phyloP scores from a whole-genome alignment of 1,140 invertebrate species.

The Aphis gossypii region DNA sequence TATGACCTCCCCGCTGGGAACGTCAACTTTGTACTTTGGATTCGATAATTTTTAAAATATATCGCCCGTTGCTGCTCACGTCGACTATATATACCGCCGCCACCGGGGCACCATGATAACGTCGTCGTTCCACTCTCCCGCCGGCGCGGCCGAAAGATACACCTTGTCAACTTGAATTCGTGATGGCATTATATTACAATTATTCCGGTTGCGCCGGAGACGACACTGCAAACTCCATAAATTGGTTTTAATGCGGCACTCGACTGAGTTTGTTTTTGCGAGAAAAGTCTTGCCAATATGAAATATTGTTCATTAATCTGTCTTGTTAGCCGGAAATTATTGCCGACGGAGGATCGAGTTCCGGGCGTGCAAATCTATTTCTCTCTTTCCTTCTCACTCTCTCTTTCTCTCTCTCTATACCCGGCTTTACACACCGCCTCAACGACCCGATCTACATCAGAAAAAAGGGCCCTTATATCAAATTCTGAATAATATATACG shows the following conservation, averaged over 20 bases:
- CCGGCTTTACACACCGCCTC: neutral
- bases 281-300: slow-evolving; percentile 57
- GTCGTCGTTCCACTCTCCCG: slow-evolving; percentile 25
- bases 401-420: neutral
- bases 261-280: slow-evolving; percentile 56
- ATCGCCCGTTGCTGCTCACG: slow-evolving; percentile 53
- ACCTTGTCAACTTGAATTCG: slow-evolving; percentile 58
- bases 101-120: slow-evolving; percentile 47
- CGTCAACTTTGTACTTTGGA: slow-evolving; percentile 55
- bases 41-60: slow-evolving; percentile 58
- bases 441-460: neutral
- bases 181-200: slow-evolving; percentile 58
- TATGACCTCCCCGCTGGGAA: slow-evolving; percentile 58
- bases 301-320: slow-evolving; percentile 58
- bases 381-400: neutral
- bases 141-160: slow-evolving; percentile 10
- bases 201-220: slow-evolving; percentile 48
- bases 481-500: slow-evolving; percentile 36
- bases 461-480: slow-evolving; percentile 48
- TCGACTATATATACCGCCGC: slow-evolving; percentile 37
- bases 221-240: slow-evolving; percentile 53
- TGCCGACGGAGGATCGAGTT: slow-evolving; percentile 56
- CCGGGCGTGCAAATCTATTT: slow-evolving; percentile 45
- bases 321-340: slow-evolving; percentile 58
- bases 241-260: slow-evolving; percentile 56